phyloP scores from a whole-genome alignment of 2,797 vertebrate genomes.

The Betta splendens region DNA sequence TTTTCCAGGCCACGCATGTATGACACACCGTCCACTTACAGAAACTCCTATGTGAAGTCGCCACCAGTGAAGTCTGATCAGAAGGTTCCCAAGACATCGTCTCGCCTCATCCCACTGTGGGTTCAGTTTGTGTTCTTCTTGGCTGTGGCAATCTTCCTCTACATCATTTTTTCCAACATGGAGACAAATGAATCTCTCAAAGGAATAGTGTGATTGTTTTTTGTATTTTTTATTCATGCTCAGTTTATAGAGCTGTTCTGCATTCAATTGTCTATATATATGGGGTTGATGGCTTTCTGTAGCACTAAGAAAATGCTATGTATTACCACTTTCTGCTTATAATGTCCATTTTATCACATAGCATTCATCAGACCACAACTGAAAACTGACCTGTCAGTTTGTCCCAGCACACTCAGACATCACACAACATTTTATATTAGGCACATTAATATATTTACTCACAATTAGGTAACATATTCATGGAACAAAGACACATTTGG shows the following conservation, averaged over 20 bases:
- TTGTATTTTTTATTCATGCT: neutral
- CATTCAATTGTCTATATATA: constrained; percentile 41
- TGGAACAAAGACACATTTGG: too few relatives aligned
- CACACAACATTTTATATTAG: too few relatives aligned
- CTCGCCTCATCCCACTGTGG: constrained; percentile 73
- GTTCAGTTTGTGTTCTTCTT: constrained; percentile 78
- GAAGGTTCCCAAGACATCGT: constrained; percentile 37
- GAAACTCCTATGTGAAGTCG: constrained; percentile 45
- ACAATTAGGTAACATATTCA: too few relatives aligned
- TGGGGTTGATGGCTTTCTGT: constrained; percentile 34
- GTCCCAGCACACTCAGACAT: too few relatives aligned
- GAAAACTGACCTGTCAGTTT: too few relatives aligned
- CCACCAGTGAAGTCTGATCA: constrained; percentile 25
- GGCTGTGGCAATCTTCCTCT: constrained; percentile 67
- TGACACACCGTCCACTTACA: constrained; percentile 52
- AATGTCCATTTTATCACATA: neutral
- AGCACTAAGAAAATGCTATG: constrained; percentile 23
- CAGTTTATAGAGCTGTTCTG: constrained; percentile 13
- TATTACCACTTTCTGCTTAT: constrained; percentile 3
- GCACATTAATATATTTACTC: too few relatives aligned
- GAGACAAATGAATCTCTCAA: constrained; percentile 67
- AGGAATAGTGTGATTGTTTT: constrained; percentile 57
- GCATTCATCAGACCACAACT: too few relatives aligned
- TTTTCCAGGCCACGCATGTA: constrained; percentile 58
- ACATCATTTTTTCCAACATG: constrained; percentile 76